Evolutionary conservation across 2,797 vertebrate genomes (phyloP).

Genomic region (Diceros bicornis): DNA sequence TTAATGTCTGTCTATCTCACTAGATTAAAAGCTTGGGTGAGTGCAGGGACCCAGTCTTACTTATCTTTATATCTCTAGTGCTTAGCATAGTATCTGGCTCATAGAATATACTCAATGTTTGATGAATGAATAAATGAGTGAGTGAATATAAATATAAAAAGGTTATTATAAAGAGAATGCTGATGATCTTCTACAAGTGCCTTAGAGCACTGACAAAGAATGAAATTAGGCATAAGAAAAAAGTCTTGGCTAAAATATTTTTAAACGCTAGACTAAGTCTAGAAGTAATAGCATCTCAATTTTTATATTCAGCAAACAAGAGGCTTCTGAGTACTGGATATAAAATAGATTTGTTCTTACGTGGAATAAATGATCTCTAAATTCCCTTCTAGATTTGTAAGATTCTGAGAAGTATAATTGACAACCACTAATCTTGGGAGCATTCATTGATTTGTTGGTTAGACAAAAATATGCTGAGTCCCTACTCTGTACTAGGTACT

Average conservation of each 20-base stretch:
- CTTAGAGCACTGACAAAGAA: neutral
- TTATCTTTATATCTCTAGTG: conserved; percentile 43
- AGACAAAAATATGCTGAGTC: neutral
- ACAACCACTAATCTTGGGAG: neutral
- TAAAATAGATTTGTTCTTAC: neutral
- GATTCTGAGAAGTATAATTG: neutral
- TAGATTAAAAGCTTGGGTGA: neutral
- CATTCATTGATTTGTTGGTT: neutral
- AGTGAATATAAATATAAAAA: conserved; percentile 11
- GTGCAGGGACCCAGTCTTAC: neutral
- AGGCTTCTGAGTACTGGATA: neutral
- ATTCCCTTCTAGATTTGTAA: neutral
- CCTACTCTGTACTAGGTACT: neutral
- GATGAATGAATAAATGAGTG: neutral
- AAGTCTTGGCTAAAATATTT: conserved; percentile 49
- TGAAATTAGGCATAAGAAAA: conserved; percentile 25
- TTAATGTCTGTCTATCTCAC: neutral
- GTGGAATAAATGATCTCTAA: neutral
- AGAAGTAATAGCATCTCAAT: conserved; percentile 22
- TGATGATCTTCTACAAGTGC: neutral
- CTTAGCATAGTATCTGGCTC: neutral
- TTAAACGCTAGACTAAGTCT: conserved; percentile 21
- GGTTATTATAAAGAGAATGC: neutral
- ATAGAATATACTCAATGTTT: conserved; percentile 11
- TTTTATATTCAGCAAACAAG: neutral